Evolutionary conservation across 2,113 vertebrate species (phyloP), one percentile per base, ranked within the genome.

Genomic region (Tychaedon coryphoeus): DNA sequence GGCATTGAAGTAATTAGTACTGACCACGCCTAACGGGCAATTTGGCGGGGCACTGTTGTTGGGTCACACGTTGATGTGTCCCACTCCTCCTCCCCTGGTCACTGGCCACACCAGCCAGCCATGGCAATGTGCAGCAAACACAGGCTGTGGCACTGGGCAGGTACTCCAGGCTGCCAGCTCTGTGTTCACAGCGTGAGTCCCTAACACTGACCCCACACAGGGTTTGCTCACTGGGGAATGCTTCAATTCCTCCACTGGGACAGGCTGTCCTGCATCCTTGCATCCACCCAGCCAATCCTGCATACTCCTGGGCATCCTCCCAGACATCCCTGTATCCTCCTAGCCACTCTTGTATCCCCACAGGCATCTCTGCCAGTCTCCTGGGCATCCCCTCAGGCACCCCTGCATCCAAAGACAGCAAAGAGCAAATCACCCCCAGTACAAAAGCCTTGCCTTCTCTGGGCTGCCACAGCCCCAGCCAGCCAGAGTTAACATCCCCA

Each of bases 121-220:
- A 87, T 85, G 92, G 92, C 76, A 87, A 81, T 19, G 2, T 8
- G 57, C 38, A 85, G 38, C 72, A 95, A 93, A 86, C 88, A 93
- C 24, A 25, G 36, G 40, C 79, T 58, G 42, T 57, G 80, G 72
- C 62, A 45, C 28, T 1, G 2, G 51, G 51, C 80, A 25, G 56
- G 40, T 0, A 6, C 51, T 64, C 19, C 70, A 14, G 60, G 78
- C 74, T 67, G 71, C 62, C 51, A 86, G 56, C 70, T 61, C 56
- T 62, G 38, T 62, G 29, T 45, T 38, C 5, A 0, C 2, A 31
- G 51, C 0, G 0, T 12, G 54, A 53, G 72, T 10, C 2, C 4
- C 60, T 19, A 23, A 33, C 1, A 3, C 67, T 65, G 58, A 51
- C 34, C 45, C 45, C 54, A 48, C 3, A 2, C 2, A 13, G 57